Conservation (phyloP, 2,888 invertebrate genomes). For the Halocaridina rubra region DNA sequence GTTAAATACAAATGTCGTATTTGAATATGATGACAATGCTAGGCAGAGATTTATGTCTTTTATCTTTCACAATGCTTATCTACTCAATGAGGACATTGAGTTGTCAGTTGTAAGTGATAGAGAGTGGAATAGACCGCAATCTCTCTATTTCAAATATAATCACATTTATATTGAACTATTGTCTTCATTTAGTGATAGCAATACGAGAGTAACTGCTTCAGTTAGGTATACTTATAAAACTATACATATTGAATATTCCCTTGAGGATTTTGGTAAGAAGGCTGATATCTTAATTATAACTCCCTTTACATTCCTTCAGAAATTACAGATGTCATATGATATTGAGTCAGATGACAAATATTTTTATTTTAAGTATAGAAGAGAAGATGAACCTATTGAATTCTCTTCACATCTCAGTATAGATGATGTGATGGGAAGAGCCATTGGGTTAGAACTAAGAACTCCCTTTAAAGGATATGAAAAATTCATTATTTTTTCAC, state of each 20-base stretch:
- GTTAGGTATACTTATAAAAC: neutral
- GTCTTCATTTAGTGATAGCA: no score
- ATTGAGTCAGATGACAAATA: neutral
- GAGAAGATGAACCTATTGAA: neutral
- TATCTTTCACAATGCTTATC: neutral
- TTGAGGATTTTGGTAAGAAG: neutral
- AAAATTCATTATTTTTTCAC: neutral
- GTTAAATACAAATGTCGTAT: neutral
- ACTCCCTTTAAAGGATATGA: constrained; percentile 22
- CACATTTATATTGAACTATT: no score
- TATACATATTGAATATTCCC: neutral
- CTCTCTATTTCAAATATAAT: no score
- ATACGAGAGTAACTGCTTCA: no score
- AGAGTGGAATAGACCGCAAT: no score
- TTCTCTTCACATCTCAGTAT: neutral
- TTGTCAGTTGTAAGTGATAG: no score
- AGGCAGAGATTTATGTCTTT: neutral
- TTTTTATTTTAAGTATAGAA: neutral
- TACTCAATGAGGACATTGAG: neutral
- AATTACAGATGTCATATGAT: neutral
- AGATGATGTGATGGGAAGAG: constrained; percentile 1
- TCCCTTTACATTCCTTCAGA: neutral
- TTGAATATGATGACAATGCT: neutral
- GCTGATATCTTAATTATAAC: neutral
- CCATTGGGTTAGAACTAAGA: neutral